These are phyloP conservation scores for Scaptomyza montana DNA, from an alignment of 1,140 invertebrate species.

Conservation along the genomic window DNA sequence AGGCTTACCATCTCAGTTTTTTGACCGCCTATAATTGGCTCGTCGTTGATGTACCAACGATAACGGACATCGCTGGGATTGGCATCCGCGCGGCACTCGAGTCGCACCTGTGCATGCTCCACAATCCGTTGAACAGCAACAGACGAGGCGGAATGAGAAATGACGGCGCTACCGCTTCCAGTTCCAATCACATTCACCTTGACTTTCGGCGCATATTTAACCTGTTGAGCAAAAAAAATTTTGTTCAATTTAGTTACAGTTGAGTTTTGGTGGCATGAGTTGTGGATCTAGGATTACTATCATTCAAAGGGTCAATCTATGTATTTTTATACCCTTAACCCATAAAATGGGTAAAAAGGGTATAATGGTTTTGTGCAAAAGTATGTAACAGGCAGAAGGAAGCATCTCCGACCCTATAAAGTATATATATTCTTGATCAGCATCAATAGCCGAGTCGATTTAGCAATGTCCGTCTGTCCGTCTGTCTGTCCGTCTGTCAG, in stretches of 20 bases:
- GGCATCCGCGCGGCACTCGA: constrained; percentile 90
- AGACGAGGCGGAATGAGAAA: not conserved
- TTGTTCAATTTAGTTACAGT: not conserved
- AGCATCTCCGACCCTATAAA: no score
- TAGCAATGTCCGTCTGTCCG: no score
- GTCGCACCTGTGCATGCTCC: constrained; percentile 91
- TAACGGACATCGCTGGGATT: constrained; percentile 91
- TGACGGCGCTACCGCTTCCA: constrained; percentile 4
- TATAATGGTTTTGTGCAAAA: no score
- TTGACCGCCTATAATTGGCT: constrained; percentile 86
- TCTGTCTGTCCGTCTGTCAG: no score
- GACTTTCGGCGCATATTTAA: constrained; percentile 95
- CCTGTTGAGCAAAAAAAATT: constrained; percentile 84
- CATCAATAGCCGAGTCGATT: no score
- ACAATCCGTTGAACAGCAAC: constrained; percentile 87
- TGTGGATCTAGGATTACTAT: no score
- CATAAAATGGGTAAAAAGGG: no score
- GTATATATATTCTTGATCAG: no score
- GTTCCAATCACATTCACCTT: constrained; percentile 86
- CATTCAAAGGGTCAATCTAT: no score
- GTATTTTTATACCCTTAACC: no score
- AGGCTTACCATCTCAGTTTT: constrained; percentile 86
- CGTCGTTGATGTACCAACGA: constrained; percentile 89
- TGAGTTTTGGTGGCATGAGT: no score
- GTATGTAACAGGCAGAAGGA: no score